Base-by-base conservation (phyloP, 2,888 invertebrate species). In the Rhamnusium bicolor region DNA sequence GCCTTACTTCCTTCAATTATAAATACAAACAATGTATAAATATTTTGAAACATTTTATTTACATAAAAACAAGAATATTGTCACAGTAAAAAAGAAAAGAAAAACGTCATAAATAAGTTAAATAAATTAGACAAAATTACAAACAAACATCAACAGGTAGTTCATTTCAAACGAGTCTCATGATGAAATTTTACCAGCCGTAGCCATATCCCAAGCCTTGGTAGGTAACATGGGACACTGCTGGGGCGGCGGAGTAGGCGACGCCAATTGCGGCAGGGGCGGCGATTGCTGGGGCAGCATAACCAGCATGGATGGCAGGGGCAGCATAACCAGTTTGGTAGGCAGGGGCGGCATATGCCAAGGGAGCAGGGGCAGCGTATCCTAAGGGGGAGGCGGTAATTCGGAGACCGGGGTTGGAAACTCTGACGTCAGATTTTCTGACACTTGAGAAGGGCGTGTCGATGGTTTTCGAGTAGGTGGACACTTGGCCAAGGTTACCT, bases 391-490 rank as follows among this genome's bases (percentile, higher is more conserved):
- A 77, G 8, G 84, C 71, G 19, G 83, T 79, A 19, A 82, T 66
- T 49, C 82, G 83, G 10, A 90, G 75, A 16, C 92, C 92, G 12
- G 92, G 92, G 87, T 92, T 93, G 87, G 91, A 92, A 19, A 93
- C 92, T n/a, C 93, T 91, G 29, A 93, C 91, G 83, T 93, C 93
- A 21, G 92, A 89, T 84, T 93, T 93, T 83, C 92, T 91, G 54
- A 92, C 92, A 84, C 92, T 93, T 62, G 93, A 93, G 89, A 91
- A 94, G 7, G 94, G 93, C 1, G 94, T 94, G 86, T 93, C 92
- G 80, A 94, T 91, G 74, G 92, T 91, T 86, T 93, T 94, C 16
- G 91, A 90, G 87, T 92, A 92, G 60, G 93, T 92, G 14, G 94
- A 93, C 71, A 92, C 90, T 90, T 92, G 92, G 75, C 93, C 93